A percentile compares a stretch with the other conserved stretches of the same genome.
Evolutionary conservation across 2,113 vertebrate species (phyloP).

Genomic region (Lasiurus cinereus): DNA sequence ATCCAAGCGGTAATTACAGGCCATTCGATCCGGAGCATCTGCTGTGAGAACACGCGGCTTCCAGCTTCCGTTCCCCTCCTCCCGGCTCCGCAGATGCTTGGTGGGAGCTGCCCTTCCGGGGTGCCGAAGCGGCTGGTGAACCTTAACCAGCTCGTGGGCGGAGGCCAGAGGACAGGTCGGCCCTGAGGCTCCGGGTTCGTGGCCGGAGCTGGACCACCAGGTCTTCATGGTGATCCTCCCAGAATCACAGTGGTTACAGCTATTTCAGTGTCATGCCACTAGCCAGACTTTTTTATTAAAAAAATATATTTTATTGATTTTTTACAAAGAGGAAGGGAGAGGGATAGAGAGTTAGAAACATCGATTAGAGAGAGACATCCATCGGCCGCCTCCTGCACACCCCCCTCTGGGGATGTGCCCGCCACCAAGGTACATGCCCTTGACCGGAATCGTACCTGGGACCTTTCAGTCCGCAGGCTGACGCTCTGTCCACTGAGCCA

Average conservation of each 20-base stretch:
- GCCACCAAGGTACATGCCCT: no score
- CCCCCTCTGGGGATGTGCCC: no score
- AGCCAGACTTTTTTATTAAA: no score
- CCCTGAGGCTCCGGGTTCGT: fast-evolving
- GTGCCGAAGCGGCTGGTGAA: background rate
- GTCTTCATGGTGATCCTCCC: fast-evolving
- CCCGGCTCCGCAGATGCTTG: background rate
- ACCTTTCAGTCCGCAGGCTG: no score
- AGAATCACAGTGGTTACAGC: background rate
- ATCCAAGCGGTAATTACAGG: conserved; percentile 69
- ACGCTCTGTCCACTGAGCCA: no score
- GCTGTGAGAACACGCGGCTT: background rate
- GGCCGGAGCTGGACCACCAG: background rate
- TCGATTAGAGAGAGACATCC: no score
- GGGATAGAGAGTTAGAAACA: no score
- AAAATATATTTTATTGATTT: no score
- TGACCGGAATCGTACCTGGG: no score
- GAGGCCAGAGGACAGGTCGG: no score
- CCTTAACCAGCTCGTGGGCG: fast-evolving
- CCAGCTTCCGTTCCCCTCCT: background rate
- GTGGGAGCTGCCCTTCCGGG: background rate
- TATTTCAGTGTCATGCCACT: fast-evolving
- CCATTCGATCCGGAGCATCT: conserved; percentile 69
- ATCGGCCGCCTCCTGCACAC: no score
- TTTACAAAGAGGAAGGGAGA: no score